Evolutionary conservation across 2,888 invertebrate species (phyloP).

Genomic region (Chymomyza procnemis): DNA sequence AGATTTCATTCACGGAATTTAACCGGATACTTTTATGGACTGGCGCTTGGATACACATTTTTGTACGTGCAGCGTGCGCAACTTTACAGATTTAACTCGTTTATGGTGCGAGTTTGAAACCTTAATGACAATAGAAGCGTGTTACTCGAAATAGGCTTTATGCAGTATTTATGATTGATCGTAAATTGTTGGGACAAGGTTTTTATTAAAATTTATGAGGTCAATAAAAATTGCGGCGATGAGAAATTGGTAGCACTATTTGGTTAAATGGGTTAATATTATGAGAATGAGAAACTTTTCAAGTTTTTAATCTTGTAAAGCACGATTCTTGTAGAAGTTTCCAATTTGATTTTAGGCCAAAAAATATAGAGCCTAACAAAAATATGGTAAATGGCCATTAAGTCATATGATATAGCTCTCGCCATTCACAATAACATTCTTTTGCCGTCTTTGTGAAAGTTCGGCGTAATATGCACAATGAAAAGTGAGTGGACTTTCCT

Average conservation of each 20-base stretch:
- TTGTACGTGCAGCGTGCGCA: constrained; percentile 7
- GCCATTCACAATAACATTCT: no score
- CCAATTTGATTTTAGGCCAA: no score
- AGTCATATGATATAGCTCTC: no score
- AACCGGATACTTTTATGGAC: background rate
- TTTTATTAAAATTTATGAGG: background rate
- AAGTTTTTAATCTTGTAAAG: no score
- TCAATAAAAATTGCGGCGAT: background rate
- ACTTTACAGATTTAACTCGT: constrained; percentile 36
- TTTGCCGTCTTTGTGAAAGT: no score
- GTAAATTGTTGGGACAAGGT: constrained; percentile 20
- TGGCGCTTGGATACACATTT: constrained; percentile 6
- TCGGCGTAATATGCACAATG: no score
- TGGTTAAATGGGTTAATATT: background rate
- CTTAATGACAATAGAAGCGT: constrained; percentile 19
- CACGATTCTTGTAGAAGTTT: no score
- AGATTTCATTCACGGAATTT: constrained; percentile 52
- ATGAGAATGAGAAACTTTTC: background rate
- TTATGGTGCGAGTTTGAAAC: constrained; percentile 37
- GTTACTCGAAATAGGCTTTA: constrained; percentile 32
- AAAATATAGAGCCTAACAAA: no score
- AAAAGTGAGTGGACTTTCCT: no score
- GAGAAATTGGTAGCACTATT: background rate
- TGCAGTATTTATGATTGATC: constrained; percentile 47
- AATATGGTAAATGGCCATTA: no score